Percentiles rank a stretch among this genome's conserved stretches.
phyloP scores from a whole-genome alignment of 1,140 invertebrate genomes.

The Triops longicaudatus region DNA sequence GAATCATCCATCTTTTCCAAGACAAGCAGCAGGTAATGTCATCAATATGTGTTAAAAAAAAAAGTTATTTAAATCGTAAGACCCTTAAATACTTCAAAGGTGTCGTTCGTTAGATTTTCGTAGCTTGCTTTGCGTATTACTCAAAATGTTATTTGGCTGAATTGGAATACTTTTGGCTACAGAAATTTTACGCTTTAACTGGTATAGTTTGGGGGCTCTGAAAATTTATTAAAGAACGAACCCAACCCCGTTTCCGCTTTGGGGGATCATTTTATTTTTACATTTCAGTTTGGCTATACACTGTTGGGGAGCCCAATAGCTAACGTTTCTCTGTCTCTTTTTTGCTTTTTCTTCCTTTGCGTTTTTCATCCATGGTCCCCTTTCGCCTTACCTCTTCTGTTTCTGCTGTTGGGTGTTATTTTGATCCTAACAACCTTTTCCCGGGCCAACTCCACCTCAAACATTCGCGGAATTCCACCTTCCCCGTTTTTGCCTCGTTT shows the following conservation, averaged over 20 bases:
- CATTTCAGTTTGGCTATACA: neutral
- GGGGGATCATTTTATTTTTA: constrained; percentile 3
- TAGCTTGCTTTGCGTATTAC: too few relatives aligned
- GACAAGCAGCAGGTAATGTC: constrained; percentile 36
- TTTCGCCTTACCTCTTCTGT: too few relatives aligned
- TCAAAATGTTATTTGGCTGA: too few relatives aligned
- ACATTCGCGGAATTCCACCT: neutral
- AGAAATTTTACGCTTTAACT: too few relatives aligned
- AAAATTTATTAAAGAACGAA: too few relatives aligned
- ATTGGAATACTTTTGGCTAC: too few relatives aligned
- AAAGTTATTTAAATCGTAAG: too few relatives aligned
- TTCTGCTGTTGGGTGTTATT: neutral
- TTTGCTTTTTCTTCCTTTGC: neutral
- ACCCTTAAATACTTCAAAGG: too few relatives aligned
- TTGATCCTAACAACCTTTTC: neutral
- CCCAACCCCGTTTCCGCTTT: neutral
- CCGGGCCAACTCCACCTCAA: neutral
- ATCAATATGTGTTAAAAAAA: too few relatives aligned
- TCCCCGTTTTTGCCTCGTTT: neutral
- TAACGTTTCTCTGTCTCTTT: neutral
- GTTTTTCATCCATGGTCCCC: neutral
- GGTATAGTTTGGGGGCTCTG: too few relatives aligned
- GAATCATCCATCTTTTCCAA: constrained; percentile 77
- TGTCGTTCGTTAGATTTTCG: too few relatives aligned
- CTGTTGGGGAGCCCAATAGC: neutral